phyloP scores from a whole-genome alignment of 2,113 vertebrate species.

The Halichoerus grypus region DNA sequence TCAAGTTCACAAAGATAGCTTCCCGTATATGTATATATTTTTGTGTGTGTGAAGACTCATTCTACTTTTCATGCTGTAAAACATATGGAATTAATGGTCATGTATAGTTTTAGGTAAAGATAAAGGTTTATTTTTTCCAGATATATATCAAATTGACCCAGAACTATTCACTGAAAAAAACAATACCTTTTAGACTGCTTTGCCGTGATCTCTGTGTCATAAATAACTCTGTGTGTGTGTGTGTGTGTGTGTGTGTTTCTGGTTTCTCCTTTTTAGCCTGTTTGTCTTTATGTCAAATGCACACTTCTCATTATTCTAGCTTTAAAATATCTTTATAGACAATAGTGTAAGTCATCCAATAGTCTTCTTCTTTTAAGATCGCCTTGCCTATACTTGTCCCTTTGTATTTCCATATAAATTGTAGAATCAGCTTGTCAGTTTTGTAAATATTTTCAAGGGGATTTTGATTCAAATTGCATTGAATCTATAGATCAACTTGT shows the following conservation, averaged over 20 bases:
- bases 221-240: not conserved
- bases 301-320: not conserved
- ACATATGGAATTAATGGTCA: not conserved
- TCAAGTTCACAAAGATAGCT: not conserved
- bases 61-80: constrained; percentile 1
- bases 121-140: not conserved
- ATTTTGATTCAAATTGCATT: not conserved
- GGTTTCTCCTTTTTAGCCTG: not conserved
- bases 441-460: not conserved
- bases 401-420: not conserved
- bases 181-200: not conserved
- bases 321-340: not conserved
- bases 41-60: not conserved
- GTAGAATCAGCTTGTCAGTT: not conserved
- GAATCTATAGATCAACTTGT: not conserved
- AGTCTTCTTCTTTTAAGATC: not conserved
- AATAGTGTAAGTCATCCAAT: not conserved
- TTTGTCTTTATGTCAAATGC: not conserved
- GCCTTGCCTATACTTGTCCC: not conserved
- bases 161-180: not conserved
- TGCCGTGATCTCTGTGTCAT: not conserved
- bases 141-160: not conserved
- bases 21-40: not conserved
- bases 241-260: not conserved
- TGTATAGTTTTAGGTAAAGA: not conserved